Evolutionary conservation across 1,140 invertebrate genomes (phyloP).

Genomic region (Eurosta solidaginis): DNA sequence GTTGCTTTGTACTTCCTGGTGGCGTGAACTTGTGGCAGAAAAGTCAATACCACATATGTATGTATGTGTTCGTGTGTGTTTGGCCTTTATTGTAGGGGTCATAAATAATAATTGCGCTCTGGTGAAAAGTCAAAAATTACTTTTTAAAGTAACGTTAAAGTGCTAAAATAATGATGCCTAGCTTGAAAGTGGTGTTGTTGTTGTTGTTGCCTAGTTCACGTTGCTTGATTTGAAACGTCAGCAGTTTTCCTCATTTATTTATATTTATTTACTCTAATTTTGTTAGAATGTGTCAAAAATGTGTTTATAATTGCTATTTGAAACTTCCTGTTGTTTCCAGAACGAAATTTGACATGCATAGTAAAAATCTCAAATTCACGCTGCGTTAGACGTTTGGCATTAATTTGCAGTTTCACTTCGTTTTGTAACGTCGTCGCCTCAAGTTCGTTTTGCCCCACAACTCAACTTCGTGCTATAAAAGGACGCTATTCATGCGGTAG

Average conservation of each 20-base stretch:
- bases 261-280: constrained; percentile 19
- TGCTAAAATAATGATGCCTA: background rate
- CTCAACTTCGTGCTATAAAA: too few species aligned
- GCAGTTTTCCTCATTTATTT: background rate
- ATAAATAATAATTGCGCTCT: constrained; percentile 26
- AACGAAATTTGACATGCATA: too few species aligned
- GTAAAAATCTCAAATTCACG: too few species aligned
- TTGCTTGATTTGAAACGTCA: background rate
- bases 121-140: constrained; percentile 20
- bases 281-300: constrained; percentile 18
- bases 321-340: too few species aligned
- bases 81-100: background rate
- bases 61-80: background rate
- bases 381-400: too few species aligned
- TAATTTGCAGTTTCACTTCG: too few species aligned
- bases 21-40: background rate
- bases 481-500: too few species aligned
- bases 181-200: background rate
- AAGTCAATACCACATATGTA: background rate
- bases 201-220: background rate
- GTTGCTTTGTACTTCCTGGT: too few species aligned
- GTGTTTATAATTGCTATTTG: constrained; percentile 17
- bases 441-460: too few species aligned
- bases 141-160: background rate
- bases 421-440: too few species aligned